These are phyloP conservation scores for Fulmarus glacialis DNA, from an alignment of 2,113 vertebrate species.

Conservation along the genomic window DNA sequence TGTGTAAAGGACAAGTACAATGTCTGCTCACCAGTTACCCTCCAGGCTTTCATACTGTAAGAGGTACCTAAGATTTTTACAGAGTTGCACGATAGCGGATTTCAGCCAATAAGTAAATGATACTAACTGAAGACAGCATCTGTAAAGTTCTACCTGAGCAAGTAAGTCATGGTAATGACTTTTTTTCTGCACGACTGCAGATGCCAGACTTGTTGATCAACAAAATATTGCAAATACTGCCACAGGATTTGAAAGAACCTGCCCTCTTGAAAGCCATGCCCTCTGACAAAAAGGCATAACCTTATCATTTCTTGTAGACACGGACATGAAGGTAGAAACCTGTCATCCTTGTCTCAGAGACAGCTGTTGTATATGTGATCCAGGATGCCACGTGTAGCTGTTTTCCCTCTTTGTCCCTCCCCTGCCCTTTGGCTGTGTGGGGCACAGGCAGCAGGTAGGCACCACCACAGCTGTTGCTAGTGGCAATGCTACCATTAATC, in stretches of 20 bases:
- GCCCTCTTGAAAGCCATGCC: background rate
- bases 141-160: background rate
- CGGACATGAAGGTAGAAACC: background rate
- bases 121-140: background rate
- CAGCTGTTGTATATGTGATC: background rate
- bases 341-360: background rate
- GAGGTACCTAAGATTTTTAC: background rate
- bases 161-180: background rate
- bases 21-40: background rate
- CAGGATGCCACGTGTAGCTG: background rate
- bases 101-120: background rate
- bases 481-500: background rate
- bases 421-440: background rate
- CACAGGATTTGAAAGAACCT: background rate
- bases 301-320: background rate
- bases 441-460: background rate
- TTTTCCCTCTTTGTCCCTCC: background rate
- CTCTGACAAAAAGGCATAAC: background rate
- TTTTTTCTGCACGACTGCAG: background rate
- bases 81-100: background rate
- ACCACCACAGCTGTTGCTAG: background rate
- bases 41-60: background rate
- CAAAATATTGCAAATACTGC: background rate
- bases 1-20: background rate
- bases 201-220: background rate